phyloP scores from a whole-genome alignment of 2,113 vertebrate species.

The Alligator sinensis region DNA sequence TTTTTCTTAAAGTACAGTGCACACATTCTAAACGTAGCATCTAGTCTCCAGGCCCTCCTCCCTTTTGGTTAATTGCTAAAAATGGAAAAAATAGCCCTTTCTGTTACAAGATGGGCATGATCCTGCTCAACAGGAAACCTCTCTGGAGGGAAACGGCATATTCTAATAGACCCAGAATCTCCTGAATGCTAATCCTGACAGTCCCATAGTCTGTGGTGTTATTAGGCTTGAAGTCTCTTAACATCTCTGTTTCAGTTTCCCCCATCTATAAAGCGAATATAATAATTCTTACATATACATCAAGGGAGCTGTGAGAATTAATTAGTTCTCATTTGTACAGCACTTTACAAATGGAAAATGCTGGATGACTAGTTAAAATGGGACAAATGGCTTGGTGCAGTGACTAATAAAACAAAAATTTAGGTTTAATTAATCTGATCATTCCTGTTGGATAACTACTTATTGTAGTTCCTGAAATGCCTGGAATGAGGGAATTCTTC shows the following conservation, averaged over 20 bases:
- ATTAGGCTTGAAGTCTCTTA: not conserved
- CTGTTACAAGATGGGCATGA: not conserved
- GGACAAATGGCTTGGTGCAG: conserved; percentile 6
- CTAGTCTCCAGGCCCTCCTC: not conserved
- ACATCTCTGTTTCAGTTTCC: not conserved
- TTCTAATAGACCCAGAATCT: not conserved
- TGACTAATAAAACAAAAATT: conserved; percentile 24
- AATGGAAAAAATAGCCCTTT: not conserved
- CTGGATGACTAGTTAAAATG: conserved; percentile 34
- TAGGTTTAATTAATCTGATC: not conserved
- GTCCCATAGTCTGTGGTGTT: not conserved
- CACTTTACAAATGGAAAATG: conserved; percentile 32
- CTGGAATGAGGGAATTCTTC: not conserved
- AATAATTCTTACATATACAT: conserved; percentile 12
- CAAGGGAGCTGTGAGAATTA: conserved; percentile 15
- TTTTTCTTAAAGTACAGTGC: not conserved
- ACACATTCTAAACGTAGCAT: not conserved
- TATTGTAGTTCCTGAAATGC: not conserved
- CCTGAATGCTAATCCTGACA: not conserved
- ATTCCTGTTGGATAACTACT: not conserved
- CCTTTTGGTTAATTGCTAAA: not conserved
- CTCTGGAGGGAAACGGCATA: not conserved
- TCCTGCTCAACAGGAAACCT: not conserved
- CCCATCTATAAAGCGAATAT: not conserved
- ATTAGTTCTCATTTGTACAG: conserved; percentile 18